These are phyloP conservation scores for Drosophila aff. DNA, from an alignment of 1,140 invertebrate species.

Conservation along the genomic window DNA sequence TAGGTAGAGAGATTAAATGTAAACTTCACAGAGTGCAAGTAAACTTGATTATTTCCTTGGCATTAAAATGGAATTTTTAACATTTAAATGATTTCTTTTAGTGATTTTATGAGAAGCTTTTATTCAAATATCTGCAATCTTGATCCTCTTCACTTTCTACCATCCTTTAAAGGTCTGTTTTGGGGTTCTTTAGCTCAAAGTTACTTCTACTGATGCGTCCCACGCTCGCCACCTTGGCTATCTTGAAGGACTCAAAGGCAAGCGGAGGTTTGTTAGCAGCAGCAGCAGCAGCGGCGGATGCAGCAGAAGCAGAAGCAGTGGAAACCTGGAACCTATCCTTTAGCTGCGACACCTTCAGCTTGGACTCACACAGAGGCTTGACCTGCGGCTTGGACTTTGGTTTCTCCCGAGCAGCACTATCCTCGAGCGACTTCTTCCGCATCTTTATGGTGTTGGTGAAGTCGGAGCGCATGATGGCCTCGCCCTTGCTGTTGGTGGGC, in stretches of 20 bases:
- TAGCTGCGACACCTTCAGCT: constrained; percentile 80
- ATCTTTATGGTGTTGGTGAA: constrained; percentile 84
- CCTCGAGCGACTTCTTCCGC: constrained; percentile 83
- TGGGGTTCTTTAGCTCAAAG: not conserved
- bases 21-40: not conserved
- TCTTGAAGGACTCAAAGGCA: constrained; percentile 47
- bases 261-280: constrained; percentile 46
- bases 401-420: constrained; percentile 73
- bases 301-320: constrained; percentile 22
- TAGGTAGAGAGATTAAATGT: not conserved
- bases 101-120: too few relatives aligned
- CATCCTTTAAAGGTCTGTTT: constrained; percentile 4
- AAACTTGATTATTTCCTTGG: not conserved
- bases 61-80: not conserved
- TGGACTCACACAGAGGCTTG: constrained; percentile 64
- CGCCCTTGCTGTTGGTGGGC: constrained; percentile 55
- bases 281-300: constrained; percentile 23
- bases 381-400: constrained; percentile 46
- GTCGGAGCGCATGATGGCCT: constrained; percentile 82
- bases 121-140: not conserved
- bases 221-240: constrained; percentile 65
- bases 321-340: constrained; percentile 70
- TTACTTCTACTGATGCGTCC: constrained; percentile 68
- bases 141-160: not conserved
- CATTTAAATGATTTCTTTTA: not conserved